Evolutionary conservation across 2,797 vertebrate genomes (phyloP).

Genomic region (Melanotaenia boesemani): DNA sequence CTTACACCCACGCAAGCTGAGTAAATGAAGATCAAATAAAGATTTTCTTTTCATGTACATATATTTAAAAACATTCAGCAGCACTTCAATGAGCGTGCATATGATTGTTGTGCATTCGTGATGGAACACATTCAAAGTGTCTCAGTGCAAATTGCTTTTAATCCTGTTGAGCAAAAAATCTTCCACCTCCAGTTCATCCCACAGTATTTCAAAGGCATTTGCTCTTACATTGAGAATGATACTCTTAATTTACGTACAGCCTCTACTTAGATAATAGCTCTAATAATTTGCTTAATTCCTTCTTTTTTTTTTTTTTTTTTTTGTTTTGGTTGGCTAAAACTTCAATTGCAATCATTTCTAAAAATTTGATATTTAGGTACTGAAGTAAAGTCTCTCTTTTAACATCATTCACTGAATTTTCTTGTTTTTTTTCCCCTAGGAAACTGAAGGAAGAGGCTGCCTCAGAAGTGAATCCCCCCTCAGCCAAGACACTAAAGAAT

Average conservation of each 20-base stretch:
- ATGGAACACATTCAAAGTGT: conserved; percentile 42
- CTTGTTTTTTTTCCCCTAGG: conserved; percentile 62
- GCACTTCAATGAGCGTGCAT: conserved; percentile 22
- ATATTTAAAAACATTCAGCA: conserved; percentile 30
- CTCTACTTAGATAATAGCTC: conserved; percentile 27
- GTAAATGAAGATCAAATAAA: conserved; percentile 55
- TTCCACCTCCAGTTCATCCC: conserved; percentile 48
- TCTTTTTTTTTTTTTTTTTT: neutral
- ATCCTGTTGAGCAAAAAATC: conserved; percentile 47
- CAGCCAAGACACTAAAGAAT: conserved; percentile 79
- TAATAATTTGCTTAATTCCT: neutral
- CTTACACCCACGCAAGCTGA: conserved; percentile 26
- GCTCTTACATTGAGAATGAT: conserved; percentile 28
- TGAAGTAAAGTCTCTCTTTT: conserved; percentile 14
- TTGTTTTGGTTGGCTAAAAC: conserved; percentile 4
- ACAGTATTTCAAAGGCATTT: conserved; percentile 37
- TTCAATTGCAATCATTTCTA: neutral
- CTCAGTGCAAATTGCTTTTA: conserved; percentile 41
- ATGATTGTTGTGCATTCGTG: conserved; percentile 28
- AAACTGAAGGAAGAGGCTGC: conserved; percentile 76
- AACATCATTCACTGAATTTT: conserved; percentile 1
- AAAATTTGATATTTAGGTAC: conserved; percentile 7
- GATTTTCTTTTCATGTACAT: conserved; percentile 39
- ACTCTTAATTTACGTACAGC: conserved; percentile 31
- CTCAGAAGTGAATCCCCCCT: conserved; percentile 64